phyloP scores from a whole-genome alignment of 2,113 vertebrate genomes.

The Rhynchopsitta pachyrhyncha region DNA sequence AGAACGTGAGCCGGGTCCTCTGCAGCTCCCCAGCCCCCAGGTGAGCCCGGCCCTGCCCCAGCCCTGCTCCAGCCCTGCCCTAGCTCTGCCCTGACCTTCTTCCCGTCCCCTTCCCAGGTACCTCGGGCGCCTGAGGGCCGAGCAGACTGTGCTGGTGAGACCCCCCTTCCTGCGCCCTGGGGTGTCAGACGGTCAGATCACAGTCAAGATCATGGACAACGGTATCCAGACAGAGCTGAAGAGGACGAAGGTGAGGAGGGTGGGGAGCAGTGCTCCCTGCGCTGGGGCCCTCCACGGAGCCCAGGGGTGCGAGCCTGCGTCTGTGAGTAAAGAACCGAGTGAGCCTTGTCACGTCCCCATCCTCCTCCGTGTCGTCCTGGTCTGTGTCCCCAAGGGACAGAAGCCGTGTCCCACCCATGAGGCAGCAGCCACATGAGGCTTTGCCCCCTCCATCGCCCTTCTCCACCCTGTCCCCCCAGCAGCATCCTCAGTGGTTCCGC shows the following conservation, averaged over 20 bases:
- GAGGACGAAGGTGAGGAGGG: constrained; percentile 84
- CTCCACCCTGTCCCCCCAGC: fast-evolving
- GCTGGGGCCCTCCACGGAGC: neutral
- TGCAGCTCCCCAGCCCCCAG: constrained; percentile 95
- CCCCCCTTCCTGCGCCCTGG: constrained; percentile 90
- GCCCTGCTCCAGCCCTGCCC: fast-evolving
- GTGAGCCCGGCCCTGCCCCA: constrained; percentile 41
- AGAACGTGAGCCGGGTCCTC: constrained; percentile 90
- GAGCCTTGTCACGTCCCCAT: neutral
- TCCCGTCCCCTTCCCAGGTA: constrained; percentile 72
- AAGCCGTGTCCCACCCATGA: neutral
- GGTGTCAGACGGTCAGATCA: constrained; percentile 81
- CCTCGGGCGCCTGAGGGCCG: constrained; percentile 82
- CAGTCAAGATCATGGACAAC: constrained; percentile 91
- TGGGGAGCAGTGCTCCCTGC: neutral
- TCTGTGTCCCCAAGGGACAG: neutral
- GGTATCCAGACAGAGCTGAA: constrained; percentile 91
- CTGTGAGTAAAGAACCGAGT: constrained; percentile 57
- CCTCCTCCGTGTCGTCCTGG: fast-evolving
- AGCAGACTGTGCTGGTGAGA: constrained; percentile 82
- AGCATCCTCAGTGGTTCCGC: neutral
- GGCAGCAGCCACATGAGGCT: neutral
- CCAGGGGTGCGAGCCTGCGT: constrained; percentile 15
- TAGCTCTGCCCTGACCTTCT: neutral
- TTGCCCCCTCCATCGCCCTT: neutral